Conservation (phyloP, 53 echinoderm and acorn worm genomes). For the Pentamera pediparva region DNA sequence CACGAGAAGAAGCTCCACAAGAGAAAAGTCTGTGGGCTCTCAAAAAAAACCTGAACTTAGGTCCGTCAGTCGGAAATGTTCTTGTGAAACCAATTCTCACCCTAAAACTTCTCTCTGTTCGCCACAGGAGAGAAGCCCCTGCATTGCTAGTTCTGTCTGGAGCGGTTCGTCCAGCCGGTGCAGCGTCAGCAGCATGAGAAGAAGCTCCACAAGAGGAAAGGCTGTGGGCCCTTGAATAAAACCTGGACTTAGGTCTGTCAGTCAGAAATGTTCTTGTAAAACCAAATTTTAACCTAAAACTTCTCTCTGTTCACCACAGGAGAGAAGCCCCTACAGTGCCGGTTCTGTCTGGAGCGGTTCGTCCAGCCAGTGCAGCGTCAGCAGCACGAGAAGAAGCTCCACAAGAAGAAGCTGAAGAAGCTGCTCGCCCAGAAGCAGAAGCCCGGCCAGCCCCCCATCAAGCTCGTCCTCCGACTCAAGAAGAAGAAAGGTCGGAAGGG, state of each 20-base stretch:
- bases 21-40: too few species aligned
- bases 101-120: too few species aligned
- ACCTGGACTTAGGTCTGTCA: too few species aligned
- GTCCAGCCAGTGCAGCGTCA: conserved; percentile 30
- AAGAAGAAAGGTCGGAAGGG: conserved; percentile 32
- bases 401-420: conserved; percentile 39
- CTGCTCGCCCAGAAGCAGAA: conserved; percentile 24
- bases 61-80: too few species aligned
- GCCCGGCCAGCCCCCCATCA: conserved; percentile 32
- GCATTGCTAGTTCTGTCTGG: conserved; percentile 16
- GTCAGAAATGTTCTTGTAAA: too few species aligned
- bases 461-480: conserved; percentile 25
- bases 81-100: too few species aligned
- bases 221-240: too few species aligned
- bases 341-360: conserved; percentile 22
- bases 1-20: conserved; percentile 34
- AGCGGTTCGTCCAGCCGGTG: conserved; percentile 28
- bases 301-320: too few species aligned
- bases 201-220: conserved; percentile 30
- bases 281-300: too few species aligned
- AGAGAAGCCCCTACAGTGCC: conserved; percentile 28
- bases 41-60: too few species aligned
- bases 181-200: conserved; percentile 33
- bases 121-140: conserved; percentile 29
- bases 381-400: conserved; percentile 28